phyloP scores from a whole-genome alignment of 2,888 invertebrate genomes.

The Smittia aterrima region DNA sequence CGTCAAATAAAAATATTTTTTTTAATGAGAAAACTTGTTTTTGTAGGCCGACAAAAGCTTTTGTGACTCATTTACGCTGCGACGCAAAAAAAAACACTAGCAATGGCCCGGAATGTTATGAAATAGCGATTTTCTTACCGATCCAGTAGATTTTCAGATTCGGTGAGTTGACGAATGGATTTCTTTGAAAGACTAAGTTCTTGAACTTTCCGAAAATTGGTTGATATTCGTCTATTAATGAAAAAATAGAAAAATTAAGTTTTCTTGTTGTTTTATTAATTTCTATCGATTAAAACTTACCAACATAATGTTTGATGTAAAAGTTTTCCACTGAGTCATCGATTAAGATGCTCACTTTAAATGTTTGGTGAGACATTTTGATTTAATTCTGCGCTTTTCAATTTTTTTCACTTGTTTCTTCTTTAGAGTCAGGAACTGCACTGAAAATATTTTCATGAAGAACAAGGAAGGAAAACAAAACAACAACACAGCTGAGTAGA shows the following conservation, averaged over 20 bases:
- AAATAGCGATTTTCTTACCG: conserved; percentile 30
- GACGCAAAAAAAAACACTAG: neutral
- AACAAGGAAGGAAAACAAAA: no score
- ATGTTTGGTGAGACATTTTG: neutral
- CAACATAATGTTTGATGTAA: conserved; percentile 28
- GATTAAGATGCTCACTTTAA: conserved; percentile 24
- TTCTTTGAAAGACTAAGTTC: neutral
- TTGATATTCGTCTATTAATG: neutral
- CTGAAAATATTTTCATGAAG: no score
- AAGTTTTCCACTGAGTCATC: conserved; percentile 31
- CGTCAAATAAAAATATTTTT: neutral
- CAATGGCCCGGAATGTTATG: conserved; percentile 16
- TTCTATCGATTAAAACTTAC: conserved; percentile 8
- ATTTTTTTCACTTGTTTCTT: no score
- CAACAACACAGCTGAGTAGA: no score
- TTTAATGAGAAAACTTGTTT: neutral
- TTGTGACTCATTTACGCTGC: neutral
- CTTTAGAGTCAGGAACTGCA: no score
- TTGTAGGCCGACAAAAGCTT: neutral
- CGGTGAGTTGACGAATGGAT: conserved; percentile 12
- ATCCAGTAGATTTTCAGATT: conserved; percentile 39
- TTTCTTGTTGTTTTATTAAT: neutral
- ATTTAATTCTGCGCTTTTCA: neutral
- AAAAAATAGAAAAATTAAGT: neutral
- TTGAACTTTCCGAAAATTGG: conserved; percentile 10